phyloP scores from a whole-genome alignment of 2,113 vertebrate genomes.

The Cebidichthys violaceus region DNA sequence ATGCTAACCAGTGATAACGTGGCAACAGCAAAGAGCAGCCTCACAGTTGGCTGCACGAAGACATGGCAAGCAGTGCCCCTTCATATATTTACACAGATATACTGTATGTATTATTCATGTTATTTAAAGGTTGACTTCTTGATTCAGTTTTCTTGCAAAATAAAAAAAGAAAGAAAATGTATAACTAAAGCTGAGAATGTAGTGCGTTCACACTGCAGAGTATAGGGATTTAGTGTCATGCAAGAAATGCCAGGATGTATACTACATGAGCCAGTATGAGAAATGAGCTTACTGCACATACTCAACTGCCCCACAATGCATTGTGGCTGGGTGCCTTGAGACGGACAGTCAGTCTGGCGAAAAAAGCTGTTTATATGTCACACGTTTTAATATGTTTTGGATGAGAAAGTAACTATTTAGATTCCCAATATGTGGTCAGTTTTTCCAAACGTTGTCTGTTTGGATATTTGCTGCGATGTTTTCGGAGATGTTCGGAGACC shows the following conservation, averaged over 20 bases:
- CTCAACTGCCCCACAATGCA: not conserved
- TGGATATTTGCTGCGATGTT: not conserved
- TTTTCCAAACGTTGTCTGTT: not conserved
- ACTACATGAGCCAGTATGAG: not conserved
- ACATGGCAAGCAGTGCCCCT: not conserved
- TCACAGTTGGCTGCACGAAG: constrained; percentile 4
- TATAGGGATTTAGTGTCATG: not conserved
- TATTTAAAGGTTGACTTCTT: not conserved
- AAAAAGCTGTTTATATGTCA: not conserved
- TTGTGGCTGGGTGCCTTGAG: not conserved
- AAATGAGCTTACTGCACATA: not conserved
- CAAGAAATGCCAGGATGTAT: not conserved
- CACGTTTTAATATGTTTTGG: not conserved
- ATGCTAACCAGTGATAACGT: constrained; percentile 32
- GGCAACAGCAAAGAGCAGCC: not conserved
- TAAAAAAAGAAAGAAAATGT: not conserved
- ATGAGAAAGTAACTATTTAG: not conserved
- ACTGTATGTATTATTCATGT: not conserved
- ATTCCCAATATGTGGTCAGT: not conserved
- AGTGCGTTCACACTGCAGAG: not conserved
- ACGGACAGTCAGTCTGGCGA: not conserved
- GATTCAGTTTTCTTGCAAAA: not conserved
- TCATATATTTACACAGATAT: not conserved
- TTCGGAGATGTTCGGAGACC: not conserved
- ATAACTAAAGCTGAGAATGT: not conserved